phyloP scores from a whole-genome alignment of 2,888 invertebrate genomes.

The Chymomyza procnemis region DNA sequence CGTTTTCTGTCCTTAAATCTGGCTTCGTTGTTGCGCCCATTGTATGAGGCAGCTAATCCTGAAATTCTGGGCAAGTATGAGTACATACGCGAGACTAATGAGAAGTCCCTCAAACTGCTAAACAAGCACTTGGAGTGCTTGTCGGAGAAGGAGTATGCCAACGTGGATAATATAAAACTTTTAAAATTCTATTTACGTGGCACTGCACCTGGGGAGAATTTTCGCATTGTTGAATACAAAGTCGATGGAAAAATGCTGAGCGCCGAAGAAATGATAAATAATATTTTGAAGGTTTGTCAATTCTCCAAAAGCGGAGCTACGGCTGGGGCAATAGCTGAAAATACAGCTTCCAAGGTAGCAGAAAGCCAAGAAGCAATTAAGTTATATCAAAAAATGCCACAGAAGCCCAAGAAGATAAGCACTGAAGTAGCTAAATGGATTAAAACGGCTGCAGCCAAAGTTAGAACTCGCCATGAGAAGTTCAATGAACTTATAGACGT shows the following conservation, averaged over 20 bases:
- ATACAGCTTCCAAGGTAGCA: too few relatives aligned
- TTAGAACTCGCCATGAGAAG: slow-evolving; percentile 83
- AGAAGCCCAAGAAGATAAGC: not conserved
- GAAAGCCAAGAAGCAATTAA: not conserved
- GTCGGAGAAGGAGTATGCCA: slow-evolving; percentile 80
- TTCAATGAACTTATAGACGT: slow-evolving; percentile 85
- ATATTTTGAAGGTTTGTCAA: slow-evolving; percentile 87
- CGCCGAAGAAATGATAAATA: slow-evolving; percentile 85
- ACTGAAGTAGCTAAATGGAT: slow-evolving; percentile 82
- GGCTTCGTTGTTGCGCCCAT: slow-evolving; percentile 92
- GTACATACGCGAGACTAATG: slow-evolving; percentile 90
- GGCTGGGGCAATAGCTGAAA: slow-evolving; percentile 84
- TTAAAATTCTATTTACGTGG: slow-evolving; percentile 88
- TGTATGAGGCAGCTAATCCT: slow-evolving; percentile 96
- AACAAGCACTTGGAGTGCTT: slow-evolving; percentile 90
- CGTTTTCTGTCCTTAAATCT: slow-evolving; percentile 82
- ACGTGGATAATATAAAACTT: slow-evolving; percentile 77
- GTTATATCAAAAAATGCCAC: not conserved
- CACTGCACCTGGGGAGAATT: slow-evolving; percentile 78
- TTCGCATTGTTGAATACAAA: slow-evolving; percentile 86
- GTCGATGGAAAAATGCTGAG: slow-evolving; percentile 83
- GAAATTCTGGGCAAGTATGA: slow-evolving; percentile 95
- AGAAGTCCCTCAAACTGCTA: slow-evolving; percentile 91
- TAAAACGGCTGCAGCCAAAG: slow-evolving; percentile 83
- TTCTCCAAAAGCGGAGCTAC: slow-evolving; percentile 86